These are phyloP conservation scores for Brenthis hecate DNA, from an alignment of 2,888 invertebrate genomes.

Conservation along the genomic window DNA sequence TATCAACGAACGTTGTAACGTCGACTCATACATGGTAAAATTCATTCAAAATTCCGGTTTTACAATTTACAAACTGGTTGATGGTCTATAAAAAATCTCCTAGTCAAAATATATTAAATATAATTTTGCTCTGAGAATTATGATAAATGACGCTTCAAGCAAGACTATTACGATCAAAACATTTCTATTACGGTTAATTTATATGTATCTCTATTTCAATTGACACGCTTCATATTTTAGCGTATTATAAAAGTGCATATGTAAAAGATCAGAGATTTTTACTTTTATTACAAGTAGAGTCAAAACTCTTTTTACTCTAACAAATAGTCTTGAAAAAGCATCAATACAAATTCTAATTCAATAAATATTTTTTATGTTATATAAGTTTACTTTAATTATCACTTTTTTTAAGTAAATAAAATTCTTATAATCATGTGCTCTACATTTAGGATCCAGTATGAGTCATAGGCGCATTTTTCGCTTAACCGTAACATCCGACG, in stretches of 20 bases:
- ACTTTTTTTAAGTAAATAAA: background rate
- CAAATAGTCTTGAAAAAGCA: too few relatives aligned
- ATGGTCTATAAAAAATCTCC: background rate
- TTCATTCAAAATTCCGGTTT: slow-evolving; percentile 23
- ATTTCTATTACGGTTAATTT: background rate
- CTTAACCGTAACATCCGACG: slow-evolving; percentile 67
- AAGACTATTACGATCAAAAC: background rate
- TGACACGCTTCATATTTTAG: background rate
- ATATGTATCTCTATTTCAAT: background rate
- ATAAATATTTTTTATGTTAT: background rate
- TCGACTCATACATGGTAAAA: slow-evolving; percentile 8
- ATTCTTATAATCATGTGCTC: slow-evolving; percentile 13
- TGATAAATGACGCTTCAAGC: background rate
- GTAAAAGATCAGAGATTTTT: too few relatives aligned
- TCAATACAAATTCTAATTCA: background rate
- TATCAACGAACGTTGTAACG: background rate
- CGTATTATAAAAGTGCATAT: too few relatives aligned
- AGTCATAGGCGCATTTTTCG: slow-evolving; percentile 75
- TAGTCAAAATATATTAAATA: background rate
- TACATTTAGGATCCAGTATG: slow-evolving; percentile 30
- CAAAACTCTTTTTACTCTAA: too few relatives aligned
- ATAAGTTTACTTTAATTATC: background rate
- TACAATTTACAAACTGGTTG: slow-evolving; percentile 7
- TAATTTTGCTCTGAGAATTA: background rate
- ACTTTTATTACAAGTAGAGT: too few relatives aligned